Evolutionary conservation across 1,140 invertebrate genomes (phyloP), one percentile per base, ranked within the genome.

Genomic region (Onthophagus taurus): DNA sequence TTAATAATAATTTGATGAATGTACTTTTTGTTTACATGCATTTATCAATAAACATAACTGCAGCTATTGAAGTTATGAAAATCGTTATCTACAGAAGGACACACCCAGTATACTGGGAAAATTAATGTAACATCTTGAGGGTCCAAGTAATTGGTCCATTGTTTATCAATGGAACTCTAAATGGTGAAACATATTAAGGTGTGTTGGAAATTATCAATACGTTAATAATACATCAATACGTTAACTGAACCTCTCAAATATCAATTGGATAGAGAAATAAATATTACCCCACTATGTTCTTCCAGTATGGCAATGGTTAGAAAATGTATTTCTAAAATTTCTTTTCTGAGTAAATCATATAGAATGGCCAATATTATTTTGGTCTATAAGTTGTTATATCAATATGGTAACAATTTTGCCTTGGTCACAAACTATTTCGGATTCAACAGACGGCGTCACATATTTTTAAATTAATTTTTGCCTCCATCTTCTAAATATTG

Each of bases 51-150:
- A 26, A 17, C 16, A 13, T 9, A 34, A 34, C 16, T 3, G 11
- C 3, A 9, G 31, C 4, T 12, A 9, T 34, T 9, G 11, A 2
- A 11, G 9, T 3, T 3, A 34, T 14, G 31, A n/a, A n/a, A n/a
- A n/a, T n/a, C n/a, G n/a, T n/a, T n/a, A n/a, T n/a, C n/a, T n/a
- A n/a, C 4, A 38, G 42, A 48, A 38, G 16, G 16, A 16, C 41
- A 51, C 30, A 42, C 26, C 19, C 46, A 51, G 38, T 26, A 48
- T 38, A 41, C 31, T 26, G 24, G 42, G 42, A 41, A 51, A 31
- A 17, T 48, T 9, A 35, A 45, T 44, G 36, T 45, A 30, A 37
- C 31, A 48, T 48, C 42, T 31, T 48, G 17, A 16, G 26, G 21
- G 20, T 39, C 29, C 39, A 12, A 33, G 16, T 44, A 8, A 21